Percentiles rank a stretch among this genome's conserved stretches.
phyloP scores from a whole-genome alignment of 2,888 invertebrate species.

The Cistogaster globosa region DNA sequence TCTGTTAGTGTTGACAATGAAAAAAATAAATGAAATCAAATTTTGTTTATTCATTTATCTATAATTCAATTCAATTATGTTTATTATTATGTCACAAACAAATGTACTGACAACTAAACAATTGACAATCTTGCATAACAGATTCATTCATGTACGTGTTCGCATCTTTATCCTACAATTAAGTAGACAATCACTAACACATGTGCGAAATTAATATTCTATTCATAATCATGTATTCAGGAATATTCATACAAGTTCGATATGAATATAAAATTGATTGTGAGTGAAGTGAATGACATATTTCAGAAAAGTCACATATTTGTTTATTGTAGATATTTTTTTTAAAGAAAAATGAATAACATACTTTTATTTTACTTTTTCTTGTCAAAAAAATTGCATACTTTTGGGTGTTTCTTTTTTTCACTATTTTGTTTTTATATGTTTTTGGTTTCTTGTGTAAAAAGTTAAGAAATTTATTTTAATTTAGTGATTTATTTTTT shows the following conservation, averaged over 20 bases:
- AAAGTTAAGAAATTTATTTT: neutral
- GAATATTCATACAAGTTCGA: neutral
- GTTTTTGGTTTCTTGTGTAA: neutral
- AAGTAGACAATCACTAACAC: slow-evolving; percentile 28
- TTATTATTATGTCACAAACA: slow-evolving; percentile 10
- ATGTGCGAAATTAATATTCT: slow-evolving; percentile 30
- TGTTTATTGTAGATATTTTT: neutral
- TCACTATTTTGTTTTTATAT: neutral
- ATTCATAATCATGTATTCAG: slow-evolving; percentile 17
- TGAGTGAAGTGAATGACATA: slow-evolving; percentile 45
- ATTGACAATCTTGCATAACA: slow-evolving; percentile 6
- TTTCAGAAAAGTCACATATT: slow-evolving; percentile 9
- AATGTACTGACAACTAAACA: neutral
- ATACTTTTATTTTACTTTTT: neutral
- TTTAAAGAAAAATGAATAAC: neutral
- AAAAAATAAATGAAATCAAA: too few species aligned
- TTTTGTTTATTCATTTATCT: neutral
- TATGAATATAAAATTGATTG: slow-evolving; percentile 51
- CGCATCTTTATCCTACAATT: slow-evolving; percentile 25
- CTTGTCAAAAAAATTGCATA: neutral
- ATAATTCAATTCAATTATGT: slow-evolving; percentile 25
- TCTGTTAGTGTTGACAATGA: too few species aligned
- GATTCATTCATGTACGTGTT: neutral
- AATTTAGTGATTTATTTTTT: neutral
- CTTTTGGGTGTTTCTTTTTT: slow-evolving; percentile 1